These are phyloP conservation scores for Brenthis daphne DNA, from an alignment of 2,888 invertebrate genomes.

Conservation along the genomic window DNA sequence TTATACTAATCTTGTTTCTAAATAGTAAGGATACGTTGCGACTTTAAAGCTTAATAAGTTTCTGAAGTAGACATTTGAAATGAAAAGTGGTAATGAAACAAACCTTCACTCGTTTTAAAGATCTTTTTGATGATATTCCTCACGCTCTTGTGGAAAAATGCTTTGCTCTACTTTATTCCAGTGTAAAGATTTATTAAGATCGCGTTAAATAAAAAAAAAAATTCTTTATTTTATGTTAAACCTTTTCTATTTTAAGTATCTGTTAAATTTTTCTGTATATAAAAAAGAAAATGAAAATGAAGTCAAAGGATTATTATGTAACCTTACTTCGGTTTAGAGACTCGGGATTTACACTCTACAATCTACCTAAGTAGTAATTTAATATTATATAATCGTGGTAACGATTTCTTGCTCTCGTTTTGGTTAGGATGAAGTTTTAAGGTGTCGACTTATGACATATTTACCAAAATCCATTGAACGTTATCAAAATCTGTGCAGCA, in stretches of 20 bases:
- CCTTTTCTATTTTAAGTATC: background rate
- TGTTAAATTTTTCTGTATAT: background rate
- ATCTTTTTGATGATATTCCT: slow-evolving; percentile 7
- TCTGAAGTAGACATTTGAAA: slow-evolving; percentile 15
- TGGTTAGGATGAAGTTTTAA: too few relatives aligned
- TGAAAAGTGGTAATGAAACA: slow-evolving; percentile 22
- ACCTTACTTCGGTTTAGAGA: too few relatives aligned
- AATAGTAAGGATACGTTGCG: slow-evolving; percentile 5
- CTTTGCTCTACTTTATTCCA: slow-evolving; percentile 2
- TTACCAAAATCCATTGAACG: too few relatives aligned
- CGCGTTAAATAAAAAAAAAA: slow-evolving; percentile 1
- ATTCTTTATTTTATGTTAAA: background rate
- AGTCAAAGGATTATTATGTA: too few relatives aligned
- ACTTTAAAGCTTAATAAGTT: slow-evolving; percentile 16
- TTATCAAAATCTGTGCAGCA: background rate
- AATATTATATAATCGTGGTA: too few relatives aligned
- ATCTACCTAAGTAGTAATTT: too few relatives aligned
- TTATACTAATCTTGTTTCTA: slow-evolving; percentile 10
- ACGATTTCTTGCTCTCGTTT: too few relatives aligned
- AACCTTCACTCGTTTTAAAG: slow-evolving; percentile 15
- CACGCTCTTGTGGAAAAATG: background rate
- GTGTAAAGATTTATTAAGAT: slow-evolving; percentile 9
- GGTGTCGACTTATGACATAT: too few relatives aligned
- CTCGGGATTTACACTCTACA: too few relatives aligned
- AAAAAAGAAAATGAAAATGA: too few relatives aligned